Conservation (phyloP, 2,888 invertebrate genomes). For the Leucophora obtusa region DNA sequence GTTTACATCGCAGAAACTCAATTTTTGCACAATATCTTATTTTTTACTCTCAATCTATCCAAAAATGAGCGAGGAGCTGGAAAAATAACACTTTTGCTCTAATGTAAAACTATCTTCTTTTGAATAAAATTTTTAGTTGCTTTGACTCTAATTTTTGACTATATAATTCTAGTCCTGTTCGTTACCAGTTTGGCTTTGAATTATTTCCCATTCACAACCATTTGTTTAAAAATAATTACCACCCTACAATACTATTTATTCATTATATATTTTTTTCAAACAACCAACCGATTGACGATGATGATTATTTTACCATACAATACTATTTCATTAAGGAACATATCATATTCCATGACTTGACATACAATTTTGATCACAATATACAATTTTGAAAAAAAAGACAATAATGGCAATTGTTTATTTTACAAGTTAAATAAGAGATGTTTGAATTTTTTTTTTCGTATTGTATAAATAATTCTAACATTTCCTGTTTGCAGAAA, state of each 20-base stretch:
- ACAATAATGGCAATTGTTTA: slow-evolving; percentile 3
- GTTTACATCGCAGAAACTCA: no score
- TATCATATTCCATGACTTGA: slow-evolving; percentile 6
- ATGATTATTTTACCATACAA: slow-evolving; percentile 13
- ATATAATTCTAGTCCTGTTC: no score
- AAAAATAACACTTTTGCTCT: no score
- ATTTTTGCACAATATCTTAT: no score
- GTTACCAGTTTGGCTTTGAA: no score
- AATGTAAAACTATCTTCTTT: no score
- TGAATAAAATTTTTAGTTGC: no score
- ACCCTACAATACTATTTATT: neutral
- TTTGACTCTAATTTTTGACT: no score
- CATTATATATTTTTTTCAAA: neutral
- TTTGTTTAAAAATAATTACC: neutral
- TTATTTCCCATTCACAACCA: no score
- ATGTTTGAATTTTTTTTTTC: neutral
- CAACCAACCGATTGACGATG: neutral
- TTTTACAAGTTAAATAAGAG: neutral
- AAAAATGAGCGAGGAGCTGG: no score
- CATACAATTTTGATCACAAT: neutral
- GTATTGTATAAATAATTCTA: no score
- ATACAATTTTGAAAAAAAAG: neutral
- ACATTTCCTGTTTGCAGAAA: neutral
- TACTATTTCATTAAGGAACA: neutral
- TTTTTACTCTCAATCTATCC: no score